Evolutionary conservation across 23 tunicate genomes (phyloP), one percentile per base, ranked within the genome.

Genomic region (Trididemnum clinides): DNA sequence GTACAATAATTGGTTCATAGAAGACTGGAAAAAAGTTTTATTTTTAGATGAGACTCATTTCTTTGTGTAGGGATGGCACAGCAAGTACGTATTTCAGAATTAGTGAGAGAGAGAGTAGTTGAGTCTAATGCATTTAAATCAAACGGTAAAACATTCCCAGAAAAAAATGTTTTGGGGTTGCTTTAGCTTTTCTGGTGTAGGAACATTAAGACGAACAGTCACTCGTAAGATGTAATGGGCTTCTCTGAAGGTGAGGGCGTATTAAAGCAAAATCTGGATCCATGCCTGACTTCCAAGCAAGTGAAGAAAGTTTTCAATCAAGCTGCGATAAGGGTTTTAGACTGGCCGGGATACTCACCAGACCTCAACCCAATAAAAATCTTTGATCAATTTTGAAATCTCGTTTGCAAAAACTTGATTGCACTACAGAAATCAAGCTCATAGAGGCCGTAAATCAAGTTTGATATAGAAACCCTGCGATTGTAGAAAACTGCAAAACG

Each of bases 91-190:
- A 33, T 27, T 70, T 6, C 30, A 37, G 28, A 31, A 70, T 7
- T 6, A 70, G 28, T 33, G 6, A 12, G 7, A 23, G 30, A 6
- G 38, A 30, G 77, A 70, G 21, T 5, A 31, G 38, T 33, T 70
- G 39, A 70, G 38, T 70, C 77, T 37, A 7, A 3, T 33, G 38
- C 77, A 70, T 30, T 70, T 21, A 5, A 70, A 70, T 70, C 39
- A 27, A 70, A 30, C 39, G 4, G 77, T 70, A 5, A 70, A n/a
- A n/a, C n/a, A 70, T 5, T 37, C 27, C 69, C 69, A 22, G 26
- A 74, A n/a, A 74, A 74, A 74, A 26, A 74, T 74, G 81, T 74
- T 74, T 58, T 74, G 81, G 81, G 81, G 81, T 39, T n/a, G n/a
- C n/a, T 74, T 39, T 74, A 39, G 58, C 10, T 74, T 74, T 74